These are phyloP conservation scores for Myotis myotis DNA, from an alignment of 2,797 vertebrate species.

Conservation along the genomic window DNA sequence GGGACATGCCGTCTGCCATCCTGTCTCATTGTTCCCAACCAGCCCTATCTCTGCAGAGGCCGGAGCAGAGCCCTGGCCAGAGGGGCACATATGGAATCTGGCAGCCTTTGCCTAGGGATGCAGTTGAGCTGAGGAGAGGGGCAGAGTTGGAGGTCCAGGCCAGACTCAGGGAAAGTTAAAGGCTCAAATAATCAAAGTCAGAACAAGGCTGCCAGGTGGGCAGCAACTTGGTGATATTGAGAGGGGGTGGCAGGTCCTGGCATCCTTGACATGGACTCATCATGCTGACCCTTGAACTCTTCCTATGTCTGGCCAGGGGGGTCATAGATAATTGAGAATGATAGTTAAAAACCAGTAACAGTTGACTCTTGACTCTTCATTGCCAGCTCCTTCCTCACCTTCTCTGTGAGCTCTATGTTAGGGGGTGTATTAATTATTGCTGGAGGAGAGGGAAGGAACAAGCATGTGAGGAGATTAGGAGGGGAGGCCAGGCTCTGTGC, in stretches of 20 bases:
- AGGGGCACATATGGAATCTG: too few species aligned
- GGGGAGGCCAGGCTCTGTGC: background rate
- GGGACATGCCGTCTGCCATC: rapidly evolving
- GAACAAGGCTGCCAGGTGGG: background rate
- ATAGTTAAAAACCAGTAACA: background rate
- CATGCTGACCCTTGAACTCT: background rate
- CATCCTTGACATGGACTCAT: background rate
- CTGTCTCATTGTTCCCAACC: background rate
- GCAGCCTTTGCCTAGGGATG: background rate
- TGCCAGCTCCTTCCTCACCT: background rate
- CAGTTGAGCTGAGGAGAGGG: background rate
- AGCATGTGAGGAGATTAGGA: background rate
- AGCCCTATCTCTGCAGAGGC: background rate
- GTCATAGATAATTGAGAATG: background rate
- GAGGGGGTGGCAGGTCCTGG: background rate
- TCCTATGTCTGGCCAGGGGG: background rate
- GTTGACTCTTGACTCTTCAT: background rate
- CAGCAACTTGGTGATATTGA: background rate
- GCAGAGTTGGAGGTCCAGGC: background rate
- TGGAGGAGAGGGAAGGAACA: background rate
- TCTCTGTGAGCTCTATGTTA: background rate
- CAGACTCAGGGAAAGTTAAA: background rate
- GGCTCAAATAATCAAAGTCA: background rate
- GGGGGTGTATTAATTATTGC: background rate
- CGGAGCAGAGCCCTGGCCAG: background rate